Evolutionary conservation across 2,888 invertebrate genomes (phyloP).

Genomic region (Elaeidobius kamerunicus): DNA sequence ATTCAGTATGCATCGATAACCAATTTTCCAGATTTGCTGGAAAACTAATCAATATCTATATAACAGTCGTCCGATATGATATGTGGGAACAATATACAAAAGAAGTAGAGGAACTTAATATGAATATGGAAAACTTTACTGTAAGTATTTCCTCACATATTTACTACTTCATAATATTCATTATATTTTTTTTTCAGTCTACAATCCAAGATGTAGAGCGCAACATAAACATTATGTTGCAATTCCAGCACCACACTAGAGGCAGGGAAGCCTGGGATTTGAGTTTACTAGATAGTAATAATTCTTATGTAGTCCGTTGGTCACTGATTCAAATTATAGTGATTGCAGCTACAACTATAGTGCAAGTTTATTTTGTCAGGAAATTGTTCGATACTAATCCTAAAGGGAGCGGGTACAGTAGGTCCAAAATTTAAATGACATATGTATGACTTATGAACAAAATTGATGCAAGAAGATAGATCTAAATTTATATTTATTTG

Average conservation of each 20-base stretch:
- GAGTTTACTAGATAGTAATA: constrained; percentile 77
- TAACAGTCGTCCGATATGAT: constrained; percentile 88
- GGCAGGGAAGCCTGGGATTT: constrained; percentile 80
- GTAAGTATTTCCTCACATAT: constrained; percentile 52
- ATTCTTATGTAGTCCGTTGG: constrained; percentile 84
- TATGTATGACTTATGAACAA: background rate
- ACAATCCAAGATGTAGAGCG: constrained; percentile 75
- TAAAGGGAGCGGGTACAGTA: constrained; percentile 44
- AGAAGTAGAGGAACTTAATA: constrained; percentile 82
- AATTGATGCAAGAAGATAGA: background rate
- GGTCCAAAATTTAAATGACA: constrained; percentile 18
- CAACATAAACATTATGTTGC: constrained; percentile 81
- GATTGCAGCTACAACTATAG: constrained; percentile 71
- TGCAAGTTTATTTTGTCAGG: constrained; percentile 85
- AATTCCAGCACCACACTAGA: constrained; percentile 77
- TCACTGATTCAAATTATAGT: constrained; percentile 83
- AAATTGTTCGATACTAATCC: constrained; percentile 82
- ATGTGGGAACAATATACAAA: constrained; percentile 90
- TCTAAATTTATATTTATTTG: too few species aligned
- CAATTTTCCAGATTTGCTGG: constrained; percentile 89
- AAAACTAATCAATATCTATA: constrained; percentile 84
- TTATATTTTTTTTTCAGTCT: constrained; percentile 34
- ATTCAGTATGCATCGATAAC: constrained; percentile 89
- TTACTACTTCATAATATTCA: background rate
- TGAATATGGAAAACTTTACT: constrained; percentile 89